Conservation (phyloP, 2,888 invertebrate genomes). For the Oscheius sp. region DNA sequence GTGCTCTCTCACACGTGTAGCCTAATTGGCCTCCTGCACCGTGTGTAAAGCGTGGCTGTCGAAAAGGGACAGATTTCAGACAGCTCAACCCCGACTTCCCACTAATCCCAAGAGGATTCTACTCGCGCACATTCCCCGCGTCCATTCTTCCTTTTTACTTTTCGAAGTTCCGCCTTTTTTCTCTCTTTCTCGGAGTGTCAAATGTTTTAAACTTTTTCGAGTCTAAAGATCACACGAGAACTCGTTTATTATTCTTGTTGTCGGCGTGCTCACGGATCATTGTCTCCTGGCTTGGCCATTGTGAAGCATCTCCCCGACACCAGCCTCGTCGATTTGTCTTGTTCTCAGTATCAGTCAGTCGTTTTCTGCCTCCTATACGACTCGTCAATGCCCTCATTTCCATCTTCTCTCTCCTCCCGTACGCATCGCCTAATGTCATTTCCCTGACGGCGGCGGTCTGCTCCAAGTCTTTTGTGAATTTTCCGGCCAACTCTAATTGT, state of each 20-base stretch:
- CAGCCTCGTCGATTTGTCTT: too few relatives aligned
- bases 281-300: too few relatives aligned
- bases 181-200: background rate
- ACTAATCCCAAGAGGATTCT: background rate
- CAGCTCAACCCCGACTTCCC: background rate
- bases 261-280: too few relatives aligned
- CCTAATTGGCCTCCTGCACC: conserved; percentile 27
- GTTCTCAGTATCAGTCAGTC: too few relatives aligned
- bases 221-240: background rate
- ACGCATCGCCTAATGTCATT: background rate
- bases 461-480: background rate
- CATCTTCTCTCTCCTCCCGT: background rate
- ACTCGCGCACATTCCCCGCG: background rate
- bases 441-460: background rate
- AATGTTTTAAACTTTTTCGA: background rate
- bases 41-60: conserved; percentile 36
- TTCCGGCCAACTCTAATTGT: background rate
- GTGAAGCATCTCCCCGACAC: too few relatives aligned
- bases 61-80: conserved; percentile 31
- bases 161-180: background rate
- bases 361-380: too few relatives aligned
- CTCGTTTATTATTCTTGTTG: background rate
- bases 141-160: background rate
- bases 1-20: conserved; percentile 15
- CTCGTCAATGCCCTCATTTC: background rate